A percentile compares a stretch with the other conserved stretches of the same genome.
phyloP scores from a whole-genome alignment of 2,888 invertebrate species.

The Clistopyga incitator region DNA sequence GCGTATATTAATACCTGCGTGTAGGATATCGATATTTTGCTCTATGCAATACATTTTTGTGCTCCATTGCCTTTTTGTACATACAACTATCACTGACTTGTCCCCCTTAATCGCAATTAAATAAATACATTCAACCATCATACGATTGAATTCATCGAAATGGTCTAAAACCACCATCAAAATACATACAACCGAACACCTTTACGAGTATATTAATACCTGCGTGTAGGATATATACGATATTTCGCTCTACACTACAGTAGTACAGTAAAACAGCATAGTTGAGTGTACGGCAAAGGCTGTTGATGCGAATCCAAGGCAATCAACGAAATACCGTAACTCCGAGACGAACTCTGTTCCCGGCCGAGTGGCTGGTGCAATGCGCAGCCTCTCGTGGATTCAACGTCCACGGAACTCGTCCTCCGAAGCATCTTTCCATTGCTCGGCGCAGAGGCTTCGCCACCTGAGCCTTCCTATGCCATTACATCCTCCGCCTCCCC shows the following conservation, averaged over 20 bases:
- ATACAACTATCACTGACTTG: too few relatives aligned
- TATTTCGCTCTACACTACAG: conserved; percentile 31
- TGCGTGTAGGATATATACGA: conserved; percentile 34
- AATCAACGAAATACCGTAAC: conserved; percentile 80
- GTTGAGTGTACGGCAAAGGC: conserved; percentile 52
- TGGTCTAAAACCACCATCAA: conserved; percentile 26
- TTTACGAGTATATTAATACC: conserved; percentile 29
- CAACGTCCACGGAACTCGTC: conserved; percentile 47
- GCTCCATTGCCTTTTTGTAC: too few relatives aligned
- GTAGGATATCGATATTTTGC: conserved; percentile 29
- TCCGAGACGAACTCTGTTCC: conserved; percentile 63
- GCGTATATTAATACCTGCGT: conserved; percentile 14
- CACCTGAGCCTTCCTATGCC: conserved; percentile 67
- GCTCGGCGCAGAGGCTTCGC: conserved; percentile 61
- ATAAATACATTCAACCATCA: neutral
- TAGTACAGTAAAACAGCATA: conserved; percentile 31
- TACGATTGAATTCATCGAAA: conserved; percentile 51
- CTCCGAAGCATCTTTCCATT: conserved; percentile 62
- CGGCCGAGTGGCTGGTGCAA: conserved; percentile 30
- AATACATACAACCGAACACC: too few relatives aligned
- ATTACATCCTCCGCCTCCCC: conserved; percentile 68
- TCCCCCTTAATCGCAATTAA: too few relatives aligned
- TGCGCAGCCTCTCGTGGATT: conserved; percentile 12
- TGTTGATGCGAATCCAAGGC: conserved; percentile 72
- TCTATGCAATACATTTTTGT: too few relatives aligned